Percentiles rank a stretch among this genome's conserved stretches.
These are phyloP conservation scores for Patella vulgata DNA, from an alignment of 1,140 invertebrate genomes.

Conservation along the genomic window DNA sequence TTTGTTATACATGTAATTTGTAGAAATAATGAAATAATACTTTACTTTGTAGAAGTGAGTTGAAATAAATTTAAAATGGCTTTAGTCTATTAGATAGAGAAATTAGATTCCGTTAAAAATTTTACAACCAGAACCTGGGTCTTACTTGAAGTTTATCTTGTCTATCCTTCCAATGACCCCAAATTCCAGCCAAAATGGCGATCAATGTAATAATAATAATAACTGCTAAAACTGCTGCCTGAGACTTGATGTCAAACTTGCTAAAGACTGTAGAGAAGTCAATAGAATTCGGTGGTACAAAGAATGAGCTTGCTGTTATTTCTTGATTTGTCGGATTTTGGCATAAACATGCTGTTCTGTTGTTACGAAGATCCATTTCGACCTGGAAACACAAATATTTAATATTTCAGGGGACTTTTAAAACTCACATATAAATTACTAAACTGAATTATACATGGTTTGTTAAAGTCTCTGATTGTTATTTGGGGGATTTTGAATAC, in stretches of 20 bases:
- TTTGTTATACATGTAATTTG: too few species aligned
- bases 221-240: slow-evolving; percentile 56
- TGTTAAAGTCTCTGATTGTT: not conserved
- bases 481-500: not conserved
- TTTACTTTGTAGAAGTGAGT: too few species aligned
- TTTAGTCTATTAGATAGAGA: too few species aligned
- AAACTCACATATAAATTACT: not conserved
- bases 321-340: not conserved
- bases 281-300: slow-evolving; percentile 68
- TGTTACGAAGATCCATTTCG: not conserved
- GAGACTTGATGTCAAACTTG: slow-evolving; percentile 48
- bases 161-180: slow-evolving; percentile 66
- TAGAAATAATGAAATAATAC: too few species aligned
- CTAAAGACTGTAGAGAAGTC: slow-evolving; percentile 70
- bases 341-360: slow-evolving; percentile 8
- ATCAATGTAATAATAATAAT: slow-evolving; percentile 65
- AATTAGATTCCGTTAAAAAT: too few species aligned
- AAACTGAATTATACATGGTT: not conserved
- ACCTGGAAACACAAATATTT: slow-evolving; percentile 2
- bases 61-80: too few species aligned
- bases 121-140: too few species aligned
- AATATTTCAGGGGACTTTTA: not conserved
- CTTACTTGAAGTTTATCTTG: slow-evolving; percentile 38
- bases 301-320: slow-evolving; percentile 44
- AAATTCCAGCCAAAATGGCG: slow-evolving; percentile 64